Conservation (phyloP, 2,888 invertebrate genomes). For the Harmothoe impar region DNA sequence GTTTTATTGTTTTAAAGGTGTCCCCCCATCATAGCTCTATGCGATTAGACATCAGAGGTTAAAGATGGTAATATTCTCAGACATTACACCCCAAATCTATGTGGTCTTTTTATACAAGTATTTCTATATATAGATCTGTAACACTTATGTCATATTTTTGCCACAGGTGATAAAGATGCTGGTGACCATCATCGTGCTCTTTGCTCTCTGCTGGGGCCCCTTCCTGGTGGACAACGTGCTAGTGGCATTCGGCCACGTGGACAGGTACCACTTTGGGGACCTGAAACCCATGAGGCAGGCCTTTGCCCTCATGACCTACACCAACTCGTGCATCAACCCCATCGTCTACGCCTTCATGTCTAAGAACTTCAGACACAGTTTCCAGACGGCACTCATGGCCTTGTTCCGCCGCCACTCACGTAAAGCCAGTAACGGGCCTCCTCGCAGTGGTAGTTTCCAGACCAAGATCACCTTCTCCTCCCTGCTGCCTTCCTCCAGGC, state of each 20-base stretch:
- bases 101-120: too few relatives aligned
- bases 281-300: constrained; percentile 87
- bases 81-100: too few relatives aligned
- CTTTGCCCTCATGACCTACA: constrained; percentile 88
- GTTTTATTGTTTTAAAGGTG: too few relatives aligned
- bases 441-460: constrained; percentile 47
- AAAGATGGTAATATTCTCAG: too few relatives aligned
- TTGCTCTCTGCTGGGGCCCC: constrained; percentile 89
- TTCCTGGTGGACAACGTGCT: constrained; percentile 87
- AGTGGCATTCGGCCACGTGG: constrained; percentile 86
- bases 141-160: too few relatives aligned
- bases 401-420: constrained; percentile 35
- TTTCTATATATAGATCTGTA: too few relatives aligned
- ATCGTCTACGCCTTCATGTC: constrained; percentile 91
- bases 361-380: constrained; percentile 86
- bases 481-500: constrained; percentile 17
- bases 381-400: constrained; percentile 74
- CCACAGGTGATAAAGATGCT: constrained; percentile 89
- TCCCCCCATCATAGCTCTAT: too few relatives aligned
- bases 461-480: constrained; percentile 59
- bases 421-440: constrained; percentile 30
- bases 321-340: constrained; percentile 90
- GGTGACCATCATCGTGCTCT: constrained; percentile 88
- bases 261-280: constrained; percentile 84
- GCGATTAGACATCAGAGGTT: too few relatives aligned